phyloP scores from a whole-genome alignment of 1,140 invertebrate species.

The Meloidogyne hapla region DNA sequence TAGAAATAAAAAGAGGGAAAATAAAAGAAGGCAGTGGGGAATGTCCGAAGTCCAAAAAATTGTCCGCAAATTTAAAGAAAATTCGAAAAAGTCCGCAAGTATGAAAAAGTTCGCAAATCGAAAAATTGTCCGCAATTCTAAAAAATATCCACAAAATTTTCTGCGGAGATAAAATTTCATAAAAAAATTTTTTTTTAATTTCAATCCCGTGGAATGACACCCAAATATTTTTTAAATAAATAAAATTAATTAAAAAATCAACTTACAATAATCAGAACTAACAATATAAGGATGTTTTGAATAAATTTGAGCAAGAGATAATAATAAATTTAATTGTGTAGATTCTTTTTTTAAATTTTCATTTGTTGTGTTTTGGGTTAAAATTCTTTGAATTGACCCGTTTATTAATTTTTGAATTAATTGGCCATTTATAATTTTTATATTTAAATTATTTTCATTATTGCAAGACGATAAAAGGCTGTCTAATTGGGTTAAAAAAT shows the following conservation, averaged over 20 bases:
- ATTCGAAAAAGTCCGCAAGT: too few relatives aligned
- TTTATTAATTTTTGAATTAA: constrained; percentile 38
- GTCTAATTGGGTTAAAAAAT: neutral
- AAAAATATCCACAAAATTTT: too few relatives aligned
- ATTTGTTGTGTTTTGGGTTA: neutral
- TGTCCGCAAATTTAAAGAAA: too few relatives aligned
- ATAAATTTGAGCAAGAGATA: constrained; percentile 43
- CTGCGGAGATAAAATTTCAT: too few relatives aligned
- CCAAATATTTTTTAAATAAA: too few relatives aligned
- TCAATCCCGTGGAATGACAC: too few relatives aligned
- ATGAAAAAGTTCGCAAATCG: too few relatives aligned
- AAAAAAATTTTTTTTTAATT: too few relatives aligned
- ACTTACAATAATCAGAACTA: constrained; percentile 16
- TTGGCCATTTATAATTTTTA: constrained; percentile 46
- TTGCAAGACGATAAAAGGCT: constrained; percentile 3
- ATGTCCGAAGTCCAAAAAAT: too few relatives aligned
- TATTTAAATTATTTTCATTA: constrained; percentile 3
- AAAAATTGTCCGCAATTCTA: too few relatives aligned
- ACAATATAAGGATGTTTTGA: constrained; percentile 43
- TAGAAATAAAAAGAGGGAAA: constrained; percentile 25
- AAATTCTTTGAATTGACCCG: constrained; percentile 21
- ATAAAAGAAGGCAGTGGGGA: too few relatives aligned
- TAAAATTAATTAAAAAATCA: neutral
- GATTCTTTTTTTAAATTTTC: neutral
- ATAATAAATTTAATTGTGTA: neutral